Evolutionary conservation across 2,888 invertebrate genomes (phyloP).

Genomic region (Agriotes lineatus): DNA sequence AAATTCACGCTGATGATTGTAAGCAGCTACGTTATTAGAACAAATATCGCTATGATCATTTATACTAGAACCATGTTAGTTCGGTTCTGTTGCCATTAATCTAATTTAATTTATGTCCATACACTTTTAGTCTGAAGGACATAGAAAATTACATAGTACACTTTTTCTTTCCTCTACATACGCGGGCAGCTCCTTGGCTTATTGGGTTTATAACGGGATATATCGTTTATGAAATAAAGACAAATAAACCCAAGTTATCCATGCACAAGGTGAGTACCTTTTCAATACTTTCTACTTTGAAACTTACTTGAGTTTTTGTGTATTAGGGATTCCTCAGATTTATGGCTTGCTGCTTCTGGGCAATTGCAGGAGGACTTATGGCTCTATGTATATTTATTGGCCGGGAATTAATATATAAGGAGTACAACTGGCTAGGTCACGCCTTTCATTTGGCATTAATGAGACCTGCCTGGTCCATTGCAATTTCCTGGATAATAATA

Average conservation of each 20-base stretch:
- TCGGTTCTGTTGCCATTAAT: not conserved
- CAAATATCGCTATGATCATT: no score
- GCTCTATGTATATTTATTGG: conserved; percentile 52
- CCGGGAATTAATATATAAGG: conserved; percentile 49
- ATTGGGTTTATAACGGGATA: conserved; percentile 30
- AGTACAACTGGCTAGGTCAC: conserved; percentile 42
- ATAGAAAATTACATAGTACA: conserved; percentile 10
- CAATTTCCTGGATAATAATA: not conserved
- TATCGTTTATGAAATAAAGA: conserved; percentile 9
- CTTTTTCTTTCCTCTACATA: conserved; percentile 21
- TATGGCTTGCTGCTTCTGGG: not conserved
- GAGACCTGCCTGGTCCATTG: conserved; percentile 33
- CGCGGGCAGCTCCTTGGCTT: conserved; percentile 18
- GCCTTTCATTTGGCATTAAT: conserved; percentile 48
- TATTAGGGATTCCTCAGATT: not conserved
- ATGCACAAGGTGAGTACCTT: no score
- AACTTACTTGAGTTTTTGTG: no score
- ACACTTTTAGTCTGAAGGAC: not conserved
- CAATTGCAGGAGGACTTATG: conserved; percentile 28
- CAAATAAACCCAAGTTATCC: not conserved
- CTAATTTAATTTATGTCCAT: not conserved
- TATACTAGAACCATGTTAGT: not conserved
- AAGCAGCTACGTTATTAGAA: no score
- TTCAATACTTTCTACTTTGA: no score
- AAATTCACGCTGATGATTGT: not conserved